Percentiles rank a stretch among this genome's conserved stretches.
phyloP scores from a whole-genome alignment of 1,140 invertebrate species.

The Brachionus angularis region DNA sequence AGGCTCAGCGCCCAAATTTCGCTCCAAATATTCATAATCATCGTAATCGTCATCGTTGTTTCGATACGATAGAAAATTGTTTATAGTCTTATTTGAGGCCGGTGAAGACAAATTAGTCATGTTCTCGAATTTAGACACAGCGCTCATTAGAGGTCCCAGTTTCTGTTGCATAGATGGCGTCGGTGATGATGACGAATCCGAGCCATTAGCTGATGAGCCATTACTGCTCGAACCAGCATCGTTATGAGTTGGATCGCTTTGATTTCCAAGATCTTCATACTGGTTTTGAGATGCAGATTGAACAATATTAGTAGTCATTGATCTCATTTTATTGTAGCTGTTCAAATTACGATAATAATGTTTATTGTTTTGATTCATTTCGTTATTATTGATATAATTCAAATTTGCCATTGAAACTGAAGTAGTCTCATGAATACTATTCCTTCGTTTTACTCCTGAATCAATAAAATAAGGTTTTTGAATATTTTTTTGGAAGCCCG shows the following conservation, averaged over 20 bases:
- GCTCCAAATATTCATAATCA: conserved; percentile 42
- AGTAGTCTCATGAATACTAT: conserved; percentile 13
- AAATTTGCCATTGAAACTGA: conserved; percentile 31
- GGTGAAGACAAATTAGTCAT: conserved; percentile 3
- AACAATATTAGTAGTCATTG: conserved; percentile 24
- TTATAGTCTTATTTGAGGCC: conserved; percentile 15
- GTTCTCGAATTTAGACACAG: conserved; percentile 38
- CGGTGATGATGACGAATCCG: conserved; percentile 25
- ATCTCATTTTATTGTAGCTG: conserved; percentile 32
- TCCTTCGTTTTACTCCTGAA: neutral
- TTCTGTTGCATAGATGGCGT: conserved; percentile 33
- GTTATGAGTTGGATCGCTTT: no score
- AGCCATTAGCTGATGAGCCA: conserved; percentile 29
- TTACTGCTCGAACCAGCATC: conserved; percentile 14
- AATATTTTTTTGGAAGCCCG: conserved; percentile 14
- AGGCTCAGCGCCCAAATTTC: conserved; percentile 35
- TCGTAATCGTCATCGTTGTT: conserved; percentile 26
- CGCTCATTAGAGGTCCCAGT: conserved; percentile 29
- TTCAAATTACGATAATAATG: conserved; percentile 9
- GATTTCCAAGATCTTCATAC: no score
- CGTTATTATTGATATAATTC: neutral
- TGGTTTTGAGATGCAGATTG: neutral
- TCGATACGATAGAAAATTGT: neutral
- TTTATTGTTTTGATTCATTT: no score
- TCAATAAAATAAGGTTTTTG: conserved; percentile 10